Conservation (phyloP, 1,140 invertebrate species). For the Euwallacea fornicatus region DNA sequence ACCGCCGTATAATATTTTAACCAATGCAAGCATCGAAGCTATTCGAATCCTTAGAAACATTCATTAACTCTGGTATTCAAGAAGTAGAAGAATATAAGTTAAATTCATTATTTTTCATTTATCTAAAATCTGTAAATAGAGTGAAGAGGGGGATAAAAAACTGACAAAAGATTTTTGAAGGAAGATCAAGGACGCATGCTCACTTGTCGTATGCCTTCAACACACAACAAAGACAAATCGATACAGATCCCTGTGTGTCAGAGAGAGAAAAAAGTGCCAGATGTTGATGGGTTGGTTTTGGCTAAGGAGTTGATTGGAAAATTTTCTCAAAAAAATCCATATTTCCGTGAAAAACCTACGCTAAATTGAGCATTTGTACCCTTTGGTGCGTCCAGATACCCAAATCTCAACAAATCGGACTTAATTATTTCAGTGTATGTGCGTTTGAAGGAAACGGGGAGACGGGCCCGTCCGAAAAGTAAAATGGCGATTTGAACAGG, state of each 20-base stretch:
- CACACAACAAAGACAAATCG: constrained; percentile 27
- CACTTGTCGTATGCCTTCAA: not conserved
- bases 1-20: no score
- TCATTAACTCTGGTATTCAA: no score
- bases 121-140: no score
- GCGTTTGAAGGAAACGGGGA: constrained; percentile 16
- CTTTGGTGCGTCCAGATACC: not conserved
- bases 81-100: no score
- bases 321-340: constrained; percentile 40
- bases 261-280: constrained; percentile 44
- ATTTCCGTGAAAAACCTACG: constrained; percentile 21
- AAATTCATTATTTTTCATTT: no score
- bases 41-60: no score
- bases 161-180: not conserved
- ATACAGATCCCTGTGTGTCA: constrained; percentile 20
- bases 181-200: constrained; percentile 3
- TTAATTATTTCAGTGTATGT: constrained; percentile 16
- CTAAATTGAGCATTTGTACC: constrained; percentile 18
- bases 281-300: constrained; percentile 46
- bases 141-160: no score
- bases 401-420: not conserved
- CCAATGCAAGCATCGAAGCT: no score
- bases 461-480: constrained; percentile 36
- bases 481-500: constrained; percentile 49
- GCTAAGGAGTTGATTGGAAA: constrained; percentile 42